Percentiles rank a stretch among this genome's conserved stretches.
Conservation (phyloP, 1,140 invertebrate genomes). For the Dendrolimus kikuchii region DNA sequence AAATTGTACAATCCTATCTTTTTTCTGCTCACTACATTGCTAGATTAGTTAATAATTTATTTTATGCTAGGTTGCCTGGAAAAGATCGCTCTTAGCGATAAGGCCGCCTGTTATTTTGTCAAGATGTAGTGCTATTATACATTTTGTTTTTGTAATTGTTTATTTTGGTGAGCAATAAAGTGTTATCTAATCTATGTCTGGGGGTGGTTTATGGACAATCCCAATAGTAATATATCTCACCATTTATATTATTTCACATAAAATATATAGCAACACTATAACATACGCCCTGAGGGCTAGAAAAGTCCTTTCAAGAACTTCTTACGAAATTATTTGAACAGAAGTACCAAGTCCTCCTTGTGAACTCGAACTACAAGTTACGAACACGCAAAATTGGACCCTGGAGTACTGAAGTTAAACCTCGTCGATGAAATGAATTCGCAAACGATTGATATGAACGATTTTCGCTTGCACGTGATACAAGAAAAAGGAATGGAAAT, state of each 20-base stretch:
- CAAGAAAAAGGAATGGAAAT: conserved; percentile 26
- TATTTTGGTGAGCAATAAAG: too few species aligned
- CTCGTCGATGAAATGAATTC: conserved; percentile 20
- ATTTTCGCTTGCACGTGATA: conserved; percentile 22
- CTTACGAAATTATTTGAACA: conserved; percentile 63
- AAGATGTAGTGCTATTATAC: too few species aligned
- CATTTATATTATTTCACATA: conserved; percentile 8
- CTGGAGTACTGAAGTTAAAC: conserved; percentile 15
- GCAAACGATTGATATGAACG: conserved; percentile 18
- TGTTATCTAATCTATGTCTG: too few species aligned
- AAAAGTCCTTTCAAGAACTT: conserved; percentile 54
- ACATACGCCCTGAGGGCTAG: conserved; percentile 43
- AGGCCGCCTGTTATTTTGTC: too few species aligned
- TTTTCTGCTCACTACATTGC: too few species aligned
- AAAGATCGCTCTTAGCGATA: too few species aligned
- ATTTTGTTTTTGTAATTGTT: too few species aligned
- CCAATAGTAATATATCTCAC: conserved; percentile 6
- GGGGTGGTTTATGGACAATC: too few species aligned
- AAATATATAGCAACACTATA: conserved; percentile 30
- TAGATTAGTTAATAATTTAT: too few species aligned
- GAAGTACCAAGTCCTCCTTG: conserved; percentile 28
- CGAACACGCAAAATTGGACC: conserved; percentile 33
- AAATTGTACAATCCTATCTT: too few species aligned
- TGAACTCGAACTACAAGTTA: conserved; percentile 22
- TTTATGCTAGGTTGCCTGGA: too few species aligned